phyloP scores from a whole-genome alignment of 2,888 invertebrate genomes.

The Philaethria dido region DNA sequence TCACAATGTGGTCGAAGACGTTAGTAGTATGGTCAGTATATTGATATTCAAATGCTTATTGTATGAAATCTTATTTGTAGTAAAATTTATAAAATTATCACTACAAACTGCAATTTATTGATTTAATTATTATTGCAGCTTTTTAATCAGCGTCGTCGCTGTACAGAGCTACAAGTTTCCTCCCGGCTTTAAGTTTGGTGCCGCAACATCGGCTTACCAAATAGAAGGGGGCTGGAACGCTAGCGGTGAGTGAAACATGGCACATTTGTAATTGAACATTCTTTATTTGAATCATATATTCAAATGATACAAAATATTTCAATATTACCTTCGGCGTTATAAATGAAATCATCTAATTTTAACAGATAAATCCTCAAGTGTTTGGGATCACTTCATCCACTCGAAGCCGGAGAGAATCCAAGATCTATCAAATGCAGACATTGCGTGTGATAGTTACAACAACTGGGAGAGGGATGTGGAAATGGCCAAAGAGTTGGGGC shows the following conservation, averaged over 20 bases:
- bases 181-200: slow-evolving; percentile 60
- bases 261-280: not conserved
- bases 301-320: not conserved
- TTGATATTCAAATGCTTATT: no score
- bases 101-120: no score
- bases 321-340: not conserved
- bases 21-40: slow-evolving; percentile 5
- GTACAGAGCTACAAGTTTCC: slow-evolving; percentile 51
- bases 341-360: not conserved
- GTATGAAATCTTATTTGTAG: no score
- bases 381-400: slow-evolving; percentile 32
- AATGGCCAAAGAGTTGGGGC: slow-evolving; percentile 3
- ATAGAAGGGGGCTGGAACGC: slow-evolving; percentile 73
- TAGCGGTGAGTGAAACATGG: slow-evolving; percentile 53
- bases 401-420: slow-evolving; percentile 14
- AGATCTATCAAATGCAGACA: not conserved
- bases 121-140: no score
- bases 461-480: slow-evolving; percentile 10
- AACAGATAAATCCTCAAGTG: slow-evolving; percentile 34
- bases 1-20: slow-evolving; percentile 9
- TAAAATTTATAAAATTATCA: no score
- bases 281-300: not conserved
- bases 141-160: not conserved
- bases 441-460: slow-evolving; percentile 4
- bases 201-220: slow-evolving; percentile 66